phyloP scores from a whole-genome alignment of 35 echinoderm and acorn worm species.

The Apostichopus japonicus region DNA sequence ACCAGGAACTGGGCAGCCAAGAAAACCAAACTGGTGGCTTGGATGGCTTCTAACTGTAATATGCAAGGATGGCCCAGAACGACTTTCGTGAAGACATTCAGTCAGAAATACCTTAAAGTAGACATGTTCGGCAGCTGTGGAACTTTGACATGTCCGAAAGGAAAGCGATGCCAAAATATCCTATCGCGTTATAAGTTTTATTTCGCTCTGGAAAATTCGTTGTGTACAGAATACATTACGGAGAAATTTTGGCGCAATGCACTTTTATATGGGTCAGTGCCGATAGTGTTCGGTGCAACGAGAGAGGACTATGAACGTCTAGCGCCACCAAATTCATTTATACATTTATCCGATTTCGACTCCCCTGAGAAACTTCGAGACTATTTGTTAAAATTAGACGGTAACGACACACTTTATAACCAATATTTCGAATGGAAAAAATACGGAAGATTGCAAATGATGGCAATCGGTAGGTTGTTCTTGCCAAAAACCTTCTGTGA shows the following conservation, averaged over 20 bases:
- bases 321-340: conserved; percentile 52
- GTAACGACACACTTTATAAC: conserved; percentile 51
- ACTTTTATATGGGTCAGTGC: conserved; percentile 37
- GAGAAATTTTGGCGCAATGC: conserved; percentile 81
- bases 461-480: neutral
- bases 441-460: neutral
- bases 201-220: conserved; percentile 64
- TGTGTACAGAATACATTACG: conserved; percentile 67
- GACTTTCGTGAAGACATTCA: conserved; percentile 39
- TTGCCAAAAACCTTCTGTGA: conserved; percentile 26
- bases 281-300: conserved; percentile 32
- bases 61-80: conserved; percentile 47
- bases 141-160: conserved; percentile 31
- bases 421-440: conserved; percentile 65
- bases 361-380: neutral
- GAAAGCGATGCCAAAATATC: conserved; percentile 22
- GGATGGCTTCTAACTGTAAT: conserved; percentile 68
- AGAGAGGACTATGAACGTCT: conserved; percentile 55
- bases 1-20: conserved; percentile 46
- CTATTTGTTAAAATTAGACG: conserved; percentile 27
- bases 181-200: conserved; percentile 71
- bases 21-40: conserved; percentile 56
- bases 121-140: conserved; percentile 68
- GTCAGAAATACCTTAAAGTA: conserved; percentile 18
- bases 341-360: conserved; percentile 43